Evolutionary conservation across 2,888 invertebrate species (phyloP).

Genomic region (Venustoraphidia nigricollis): DNA sequence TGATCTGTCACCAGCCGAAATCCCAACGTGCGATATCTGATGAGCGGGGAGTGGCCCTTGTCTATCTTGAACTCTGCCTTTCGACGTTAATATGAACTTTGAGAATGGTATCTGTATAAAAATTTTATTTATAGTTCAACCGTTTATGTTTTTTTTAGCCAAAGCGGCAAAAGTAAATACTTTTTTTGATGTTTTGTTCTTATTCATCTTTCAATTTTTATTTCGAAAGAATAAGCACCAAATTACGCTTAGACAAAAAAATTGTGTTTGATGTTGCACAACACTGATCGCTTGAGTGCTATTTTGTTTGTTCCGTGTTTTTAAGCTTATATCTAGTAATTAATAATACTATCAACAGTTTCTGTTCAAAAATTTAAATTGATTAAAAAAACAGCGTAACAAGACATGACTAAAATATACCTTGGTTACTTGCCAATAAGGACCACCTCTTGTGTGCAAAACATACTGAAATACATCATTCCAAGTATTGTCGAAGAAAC

Average conservation of each 20-base stretch:
- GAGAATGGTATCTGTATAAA: constrained; percentile 78
- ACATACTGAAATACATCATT: constrained; percentile 76
- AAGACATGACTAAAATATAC: constrained; percentile 27
- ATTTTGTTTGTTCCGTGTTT: too few relatives aligned
- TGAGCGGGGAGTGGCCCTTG: constrained; percentile 47
- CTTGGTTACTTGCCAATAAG: constrained; percentile 91
- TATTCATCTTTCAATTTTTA: too few relatives aligned
- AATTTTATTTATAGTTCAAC: too few relatives aligned
- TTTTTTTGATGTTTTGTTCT: too few relatives aligned
- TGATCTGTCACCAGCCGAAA: constrained; percentile 65
- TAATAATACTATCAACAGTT: too few relatives aligned
- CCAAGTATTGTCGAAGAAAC: constrained; percentile 74
- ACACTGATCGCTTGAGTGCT: too few relatives aligned
- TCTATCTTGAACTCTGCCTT: constrained; percentile 74
- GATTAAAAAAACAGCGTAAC: background rate
- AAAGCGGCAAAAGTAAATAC: too few relatives aligned
- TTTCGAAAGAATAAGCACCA: too few relatives aligned
- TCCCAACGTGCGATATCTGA: constrained; percentile 58
- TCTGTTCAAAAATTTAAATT: background rate
- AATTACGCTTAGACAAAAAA: too few relatives aligned
- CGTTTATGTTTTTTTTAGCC: too few relatives aligned
- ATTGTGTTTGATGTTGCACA: too few relatives aligned
- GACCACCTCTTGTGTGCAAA: constrained; percentile 89
- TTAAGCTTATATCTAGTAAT: too few relatives aligned
- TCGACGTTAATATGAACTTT: constrained; percentile 69